Evolutionary conservation across 2,888 invertebrate species (phyloP).

Genomic region (Choreutis nemorana): DNA sequence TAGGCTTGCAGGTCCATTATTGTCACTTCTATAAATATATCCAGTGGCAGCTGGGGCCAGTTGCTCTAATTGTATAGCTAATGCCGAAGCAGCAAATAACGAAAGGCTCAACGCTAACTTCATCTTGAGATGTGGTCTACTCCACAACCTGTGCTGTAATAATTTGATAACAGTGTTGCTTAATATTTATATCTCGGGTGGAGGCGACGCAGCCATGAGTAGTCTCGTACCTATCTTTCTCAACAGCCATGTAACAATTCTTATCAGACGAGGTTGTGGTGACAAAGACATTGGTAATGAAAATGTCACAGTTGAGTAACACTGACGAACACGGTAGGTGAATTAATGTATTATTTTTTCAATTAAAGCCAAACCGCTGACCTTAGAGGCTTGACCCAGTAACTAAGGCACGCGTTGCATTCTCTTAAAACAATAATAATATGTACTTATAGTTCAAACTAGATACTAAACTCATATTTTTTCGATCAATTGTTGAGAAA

Average conservation of each 20-base stretch:
- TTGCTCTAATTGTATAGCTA: slow-evolving; percentile 40
- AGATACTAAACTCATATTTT: no score
- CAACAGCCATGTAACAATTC: slow-evolving; percentile 57
- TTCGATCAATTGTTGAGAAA: no score
- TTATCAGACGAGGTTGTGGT: slow-evolving; percentile 57
- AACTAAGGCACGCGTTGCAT: no score
- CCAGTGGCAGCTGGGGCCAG: slow-evolving; percentile 59
- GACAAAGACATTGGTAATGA: slow-evolving; percentile 50
- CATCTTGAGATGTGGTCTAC: slow-evolving; percentile 47
- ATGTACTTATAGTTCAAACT: no score
- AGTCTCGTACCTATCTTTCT: slow-evolving; percentile 38
- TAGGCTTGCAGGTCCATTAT: slow-evolving; percentile 51
- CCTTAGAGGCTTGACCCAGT: no score
- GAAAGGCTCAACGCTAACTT: slow-evolving; percentile 29
- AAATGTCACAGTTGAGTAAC: slow-evolving; percentile 20
- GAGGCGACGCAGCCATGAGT: slow-evolving; percentile 48
- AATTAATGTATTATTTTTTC: no score
- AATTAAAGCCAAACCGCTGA: no score
- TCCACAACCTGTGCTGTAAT: slow-evolving; percentile 34
- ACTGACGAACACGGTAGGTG: background rate
- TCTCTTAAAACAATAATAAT: no score
- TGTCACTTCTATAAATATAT: slow-evolving; percentile 61
- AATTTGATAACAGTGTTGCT: slow-evolving; percentile 48
- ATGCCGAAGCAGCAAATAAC: slow-evolving; percentile 25
- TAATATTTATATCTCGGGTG: slow-evolving; percentile 58